Base-by-base conservation (phyloP, 2,888 invertebrate genomes). In the Gastracanthus pulcherrimus region DNA sequence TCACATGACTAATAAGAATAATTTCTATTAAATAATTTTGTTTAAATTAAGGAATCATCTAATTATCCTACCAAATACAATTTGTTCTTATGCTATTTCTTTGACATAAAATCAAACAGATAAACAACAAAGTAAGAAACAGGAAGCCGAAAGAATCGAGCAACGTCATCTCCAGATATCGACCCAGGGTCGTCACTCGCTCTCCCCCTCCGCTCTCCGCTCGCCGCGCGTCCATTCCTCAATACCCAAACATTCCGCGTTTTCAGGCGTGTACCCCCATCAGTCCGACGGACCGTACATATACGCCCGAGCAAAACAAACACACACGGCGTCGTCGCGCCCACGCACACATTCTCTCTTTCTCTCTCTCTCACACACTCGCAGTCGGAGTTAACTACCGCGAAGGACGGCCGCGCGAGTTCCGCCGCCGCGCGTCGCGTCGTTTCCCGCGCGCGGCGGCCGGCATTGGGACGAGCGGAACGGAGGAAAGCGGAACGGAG, bases 341-440 rank as follows among this genome's bases (percentile, higher is more conserved):
- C 48, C 48, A 48, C 48, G 48, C 48, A 48, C 19, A 7, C 6
- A 48, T 48, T 19, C n/a, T 11, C 48, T 48, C 45, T 7, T n/a
- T 45, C 7, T 41, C 13, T 4, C 13, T 41, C 41, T 41, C 7
- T 70, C 51, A 13, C 62, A 19, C 36, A 16, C 23, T 34, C 34
- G 23, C 71, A 29, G 51, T 51, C 16, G 36, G 51, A 75, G 75
- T 70, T 60, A 77, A 77, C 45, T 62, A 70, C 62, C 70, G 60
- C 69, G 62, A 77, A 70, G 77, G 77, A 77, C 62, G 69, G 62
- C 45, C 64, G 36, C 34, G 3, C 34, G n/a, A 45, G 60, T 72
- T 72, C 60, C 72, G 38, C 70, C 55, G 69, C 23, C 9, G 51
- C n/a, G 36, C 34, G 13, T 2, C 29, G 45, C 64, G 19, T 31